phyloP scores from a whole-genome alignment of 2,113 vertebrate genomes.

The Albula glossodonta region DNA sequence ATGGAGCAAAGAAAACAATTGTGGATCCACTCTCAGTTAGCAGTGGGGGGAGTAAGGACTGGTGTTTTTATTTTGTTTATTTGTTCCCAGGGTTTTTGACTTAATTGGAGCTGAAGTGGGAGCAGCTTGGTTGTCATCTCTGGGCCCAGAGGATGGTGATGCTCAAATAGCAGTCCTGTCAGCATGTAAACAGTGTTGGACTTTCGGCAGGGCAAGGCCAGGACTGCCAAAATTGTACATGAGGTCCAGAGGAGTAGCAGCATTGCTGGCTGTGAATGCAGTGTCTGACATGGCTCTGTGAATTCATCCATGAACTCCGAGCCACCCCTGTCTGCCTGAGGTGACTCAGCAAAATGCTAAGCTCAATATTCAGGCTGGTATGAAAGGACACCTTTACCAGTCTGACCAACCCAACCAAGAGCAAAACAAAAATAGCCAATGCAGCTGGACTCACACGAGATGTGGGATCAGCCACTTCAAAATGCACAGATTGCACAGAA shows the following conservation, averaged over 20 bases:
- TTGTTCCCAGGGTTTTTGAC: conserved; percentile 42
- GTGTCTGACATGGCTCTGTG: neutral
- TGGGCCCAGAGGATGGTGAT: conserved; percentile 38
- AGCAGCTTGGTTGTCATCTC: conserved; percentile 44
- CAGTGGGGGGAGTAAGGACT: conserved; percentile 44
- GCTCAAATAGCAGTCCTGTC: conserved; percentile 48
- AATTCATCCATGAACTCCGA: too few relatives aligned
- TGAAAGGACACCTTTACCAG: conserved; percentile 57
- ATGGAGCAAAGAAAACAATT: neutral
- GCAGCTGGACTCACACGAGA: neutral
- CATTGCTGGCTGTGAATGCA: neutral
- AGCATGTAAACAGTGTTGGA: conserved; percentile 62
- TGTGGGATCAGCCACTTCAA: neutral
- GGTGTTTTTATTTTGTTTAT: conserved; percentile 28
- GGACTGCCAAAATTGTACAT: neutral
- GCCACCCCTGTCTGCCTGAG: neutral
- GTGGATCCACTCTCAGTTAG: conserved; percentile 52
- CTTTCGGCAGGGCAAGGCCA: too few relatives aligned
- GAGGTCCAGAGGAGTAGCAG: neutral
- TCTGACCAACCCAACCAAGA: conserved; percentile 43
- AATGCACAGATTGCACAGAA: neutral
- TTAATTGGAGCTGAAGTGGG: conserved; percentile 59
- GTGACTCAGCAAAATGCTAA: conserved; percentile 63
- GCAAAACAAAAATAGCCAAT: too few relatives aligned
- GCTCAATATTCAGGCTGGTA: conserved; percentile 50